Conservation (phyloP, 1,140 invertebrate genomes). For the Nebria ingens region DNA sequence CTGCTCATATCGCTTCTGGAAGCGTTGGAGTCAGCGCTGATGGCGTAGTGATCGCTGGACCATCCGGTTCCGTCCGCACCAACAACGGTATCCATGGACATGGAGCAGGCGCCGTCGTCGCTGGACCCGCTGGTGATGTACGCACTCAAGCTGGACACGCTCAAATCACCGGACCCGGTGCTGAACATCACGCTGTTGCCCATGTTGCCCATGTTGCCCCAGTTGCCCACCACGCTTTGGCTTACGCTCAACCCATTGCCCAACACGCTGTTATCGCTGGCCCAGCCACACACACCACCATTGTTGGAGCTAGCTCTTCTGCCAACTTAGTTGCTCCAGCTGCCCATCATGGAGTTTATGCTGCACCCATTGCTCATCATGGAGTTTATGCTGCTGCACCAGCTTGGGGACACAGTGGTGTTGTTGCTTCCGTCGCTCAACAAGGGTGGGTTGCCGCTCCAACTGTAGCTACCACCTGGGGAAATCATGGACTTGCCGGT, state of each 20-base stretch:
- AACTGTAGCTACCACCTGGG: too few relatives aligned
- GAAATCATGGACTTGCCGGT: too few relatives aligned
- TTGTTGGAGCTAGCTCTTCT: background rate
- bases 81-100: background rate
- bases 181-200: background rate
- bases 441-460: background rate
- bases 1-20: background rate
- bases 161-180: background rate
- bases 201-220: background rate
- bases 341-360: background rate
- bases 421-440: background rate
- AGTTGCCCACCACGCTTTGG: background rate
- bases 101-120: background rate
- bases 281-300: background rate
- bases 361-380: background rate
- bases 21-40: background rate
- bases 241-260: background rate
- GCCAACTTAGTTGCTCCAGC: background rate
- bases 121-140: background rate
- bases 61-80: background rate
- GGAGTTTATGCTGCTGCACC: background rate
- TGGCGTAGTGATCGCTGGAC: constrained; percentile 1
- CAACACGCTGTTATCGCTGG: background rate
- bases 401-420: background rate
- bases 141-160: background rate